These are phyloP conservation scores for Pachyramphus minor DNA, from an alignment of 2,113 vertebrate genomes.

Conservation along the genomic window DNA sequence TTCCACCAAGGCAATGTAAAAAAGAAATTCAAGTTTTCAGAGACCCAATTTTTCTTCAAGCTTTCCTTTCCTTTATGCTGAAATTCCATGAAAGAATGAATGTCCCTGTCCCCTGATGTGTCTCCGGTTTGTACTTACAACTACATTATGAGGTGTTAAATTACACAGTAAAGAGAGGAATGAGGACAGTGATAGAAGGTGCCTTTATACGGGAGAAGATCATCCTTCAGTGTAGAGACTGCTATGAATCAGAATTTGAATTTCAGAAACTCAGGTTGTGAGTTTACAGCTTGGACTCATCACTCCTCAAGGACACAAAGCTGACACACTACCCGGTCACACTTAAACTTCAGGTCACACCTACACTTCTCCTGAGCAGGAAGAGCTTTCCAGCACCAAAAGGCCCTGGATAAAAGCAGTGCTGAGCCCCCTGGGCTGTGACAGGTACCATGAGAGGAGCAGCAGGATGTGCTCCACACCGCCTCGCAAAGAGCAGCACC, in stretches of 20 bases:
- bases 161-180: not conserved
- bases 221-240: not conserved
- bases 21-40: not conserved
- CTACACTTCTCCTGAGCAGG: not conserved
- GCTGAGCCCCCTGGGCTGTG: not conserved
- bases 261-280: not conserved
- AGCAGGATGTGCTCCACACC: not conserved
- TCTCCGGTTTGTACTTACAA: not conserved
- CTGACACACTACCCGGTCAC: rapidly evolving
- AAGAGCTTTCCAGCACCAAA: not conserved
- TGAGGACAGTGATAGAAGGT: not conserved
- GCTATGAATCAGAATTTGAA: not conserved
- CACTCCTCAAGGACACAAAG: not conserved
- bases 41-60: not conserved
- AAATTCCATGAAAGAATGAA: not conserved
- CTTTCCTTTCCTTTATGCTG: not conserved
- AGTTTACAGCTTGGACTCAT: not conserved
- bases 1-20: not conserved
- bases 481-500: not conserved
- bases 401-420: not conserved
- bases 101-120: not conserved
- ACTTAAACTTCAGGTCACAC: not conserved
- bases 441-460: not conserved
- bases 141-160: not conserved
- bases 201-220: not conserved